Conservation (phyloP, 2,797 vertebrate species). For the Botia kubotai region DNA sequence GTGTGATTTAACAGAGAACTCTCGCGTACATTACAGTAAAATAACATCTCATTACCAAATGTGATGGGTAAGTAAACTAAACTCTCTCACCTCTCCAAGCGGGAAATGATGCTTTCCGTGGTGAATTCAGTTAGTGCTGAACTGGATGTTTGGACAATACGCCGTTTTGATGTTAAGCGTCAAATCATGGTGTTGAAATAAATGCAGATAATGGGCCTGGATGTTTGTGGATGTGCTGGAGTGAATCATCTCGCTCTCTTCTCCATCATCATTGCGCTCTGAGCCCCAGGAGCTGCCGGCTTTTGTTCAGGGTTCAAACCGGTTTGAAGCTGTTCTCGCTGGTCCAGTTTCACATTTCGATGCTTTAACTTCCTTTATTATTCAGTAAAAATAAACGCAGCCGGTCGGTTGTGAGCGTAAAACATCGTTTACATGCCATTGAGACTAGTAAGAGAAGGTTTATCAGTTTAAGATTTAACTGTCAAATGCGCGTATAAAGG, state of each 20-base stretch:
- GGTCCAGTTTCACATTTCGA: constrained; percentile 60
- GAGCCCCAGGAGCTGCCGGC: constrained; percentile 31
- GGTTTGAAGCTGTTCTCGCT: constrained; percentile 74
- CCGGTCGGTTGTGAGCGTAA: neutral
- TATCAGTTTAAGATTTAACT: neutral
- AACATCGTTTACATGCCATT: neutral
- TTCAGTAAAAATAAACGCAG: constrained; percentile 12
- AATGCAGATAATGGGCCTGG: neutral
- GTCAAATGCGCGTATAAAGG: too few relatives aligned
- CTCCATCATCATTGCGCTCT: neutral
- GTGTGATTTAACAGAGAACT: too few relatives aligned
- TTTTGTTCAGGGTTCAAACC: constrained; percentile 66
- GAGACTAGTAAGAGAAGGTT: neutral
- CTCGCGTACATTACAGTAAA: too few relatives aligned
- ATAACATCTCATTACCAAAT: too few relatives aligned
- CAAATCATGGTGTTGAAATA: constrained; percentile 24
- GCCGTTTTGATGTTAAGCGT: neutral
- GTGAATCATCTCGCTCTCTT: constrained; percentile 29
- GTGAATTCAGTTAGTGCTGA: neutral
- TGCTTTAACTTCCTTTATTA: constrained; percentile 50
- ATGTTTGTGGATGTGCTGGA: neutral
- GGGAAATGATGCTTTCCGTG: constrained; percentile 17
- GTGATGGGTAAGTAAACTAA: neutral
- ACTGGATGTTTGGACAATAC: constrained; percentile 20
- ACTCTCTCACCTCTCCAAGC: constrained; percentile 9